Evolutionary conservation across 2,113 vertebrate genomes (phyloP), one percentile per base, ranked within the genome.

Genomic region (Mormyrus iriodes): DNA sequence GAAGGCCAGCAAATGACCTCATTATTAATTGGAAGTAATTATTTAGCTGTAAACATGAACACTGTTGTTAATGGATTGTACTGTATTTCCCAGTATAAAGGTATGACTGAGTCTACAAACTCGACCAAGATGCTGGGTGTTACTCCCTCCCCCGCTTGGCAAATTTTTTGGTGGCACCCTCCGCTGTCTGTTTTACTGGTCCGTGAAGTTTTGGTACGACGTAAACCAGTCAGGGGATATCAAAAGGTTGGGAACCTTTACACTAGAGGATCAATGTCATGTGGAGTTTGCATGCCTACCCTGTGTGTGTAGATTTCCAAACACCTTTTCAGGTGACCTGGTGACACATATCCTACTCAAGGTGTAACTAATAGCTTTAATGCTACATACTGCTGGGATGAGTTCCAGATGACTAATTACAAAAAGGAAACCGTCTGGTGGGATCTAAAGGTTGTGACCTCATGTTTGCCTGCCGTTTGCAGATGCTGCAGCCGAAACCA

Each of bases 401-500:
- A 42, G 73, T 6, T 39, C 31, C 5, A 17, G 73, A 15, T 79
- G 13, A 42, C 73, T 79, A 35, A 3, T 79, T 15, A 0, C 27
- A 39, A 76, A 39, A 39, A 39, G 69, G 69, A 76, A 76, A 42
- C 15, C 4, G 17, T 39, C 69, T 12, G 17, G 15, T 17, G 35
- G 35, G 4, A 79, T 42, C 6, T 79, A 79, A 42, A 79, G 35
- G 73, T 19, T 1, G 44, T 48, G 44, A 48, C 82, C 42, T 15
- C 3, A 0, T 24, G 42, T 84, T 42, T 48, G 44, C 82, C 42
- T 15, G 0, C 0, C 12, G 42, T 84, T 42, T 48, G 44, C 93
- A 96, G 95, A 91, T 92, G 48, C 91, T 91, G 24, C 93, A 95
- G 92, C 91, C 94, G 91, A 95, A 95, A 92, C 94, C 94, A 2